These are phyloP conservation scores for Troides oblongomaculatus DNA, from an alignment of 2,888 invertebrate genomes.

Conservation along the genomic window DNA sequence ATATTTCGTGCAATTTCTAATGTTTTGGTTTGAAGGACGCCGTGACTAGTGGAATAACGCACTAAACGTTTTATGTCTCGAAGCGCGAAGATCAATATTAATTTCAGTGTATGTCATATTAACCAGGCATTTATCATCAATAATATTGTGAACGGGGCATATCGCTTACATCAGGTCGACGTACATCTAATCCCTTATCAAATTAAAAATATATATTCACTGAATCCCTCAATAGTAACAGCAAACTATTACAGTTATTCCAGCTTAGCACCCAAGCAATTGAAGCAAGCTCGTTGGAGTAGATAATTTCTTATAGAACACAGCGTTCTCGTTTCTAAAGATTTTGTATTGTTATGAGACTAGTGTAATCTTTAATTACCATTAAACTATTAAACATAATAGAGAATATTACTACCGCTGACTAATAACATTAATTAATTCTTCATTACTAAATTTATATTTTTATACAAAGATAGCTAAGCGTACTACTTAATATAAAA, in stretches of 20 bases:
- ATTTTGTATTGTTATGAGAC: background rate
- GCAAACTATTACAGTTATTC: background rate
- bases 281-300: background rate
- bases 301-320: background rate
- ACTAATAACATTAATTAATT: background rate
- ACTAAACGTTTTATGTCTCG: too few species aligned
- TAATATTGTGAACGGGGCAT: too few species aligned
- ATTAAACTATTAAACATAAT: background rate
- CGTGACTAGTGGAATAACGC: too few species aligned
- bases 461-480: background rate
- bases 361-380: background rate
- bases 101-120: too few species aligned
- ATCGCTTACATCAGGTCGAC: too few species aligned
- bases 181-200: too few species aligned
- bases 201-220: background rate
- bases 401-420: too few species aligned
- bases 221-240: background rate
- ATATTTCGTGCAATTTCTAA: too few species aligned
- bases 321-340: background rate
- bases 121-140: too few species aligned
- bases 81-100: too few species aligned
- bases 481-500: background rate
- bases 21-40: too few species aligned
- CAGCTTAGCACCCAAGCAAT: background rate
- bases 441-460: background rate